Base-by-base conservation (phyloP, 2,888 invertebrate genomes). In the Andrena praecox region DNA sequence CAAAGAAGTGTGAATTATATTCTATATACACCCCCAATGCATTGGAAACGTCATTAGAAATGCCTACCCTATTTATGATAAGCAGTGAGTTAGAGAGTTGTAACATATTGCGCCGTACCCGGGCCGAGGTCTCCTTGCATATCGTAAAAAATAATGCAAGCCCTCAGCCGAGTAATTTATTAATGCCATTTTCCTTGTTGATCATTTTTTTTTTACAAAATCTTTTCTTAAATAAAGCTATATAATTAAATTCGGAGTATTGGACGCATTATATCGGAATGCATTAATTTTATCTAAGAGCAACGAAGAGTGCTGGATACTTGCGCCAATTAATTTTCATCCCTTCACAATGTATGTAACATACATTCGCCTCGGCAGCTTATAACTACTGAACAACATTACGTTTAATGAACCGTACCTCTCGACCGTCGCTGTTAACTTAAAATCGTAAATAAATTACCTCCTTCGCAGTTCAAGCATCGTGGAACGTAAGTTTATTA, bases 211-310 rank as follows among this genome's bases (percentile, higher is more conserved):
- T 84, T 82, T 89, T 88, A 87, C 69, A 90, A 91, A 90, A 90
- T 81, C 85, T 75, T 86, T 75, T 74, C 76, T 88, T 88, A 86
- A 90, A 91, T 86, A 87, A 89, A 90, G 85, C 88, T 89, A 88
- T 85, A 67, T 87, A 89, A 89, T 91, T 90, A 91, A 92, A 92
- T 92, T 92, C 91, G 92, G 91, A 91, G 89, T 92, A 90, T 91
- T 91, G 91, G 92, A 92, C 91, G 91, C 91, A 91, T 93, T 89
- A 87, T 91, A 91, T 89, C 90, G 85, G 87, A 91, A 93, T 91
- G 90, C 90, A 91, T 89, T 90, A 85, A 71, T 85, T 82, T 74
- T 77, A 71, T 83, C 82, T 84, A 91, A 92, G 91, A 92, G 91
- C 85, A 85, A 87, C 87, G 86, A 88, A 89, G 91, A 91, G 91